Base-by-base conservation (phyloP, 1,140 invertebrate species). In the Plutomurus gul region DNA sequence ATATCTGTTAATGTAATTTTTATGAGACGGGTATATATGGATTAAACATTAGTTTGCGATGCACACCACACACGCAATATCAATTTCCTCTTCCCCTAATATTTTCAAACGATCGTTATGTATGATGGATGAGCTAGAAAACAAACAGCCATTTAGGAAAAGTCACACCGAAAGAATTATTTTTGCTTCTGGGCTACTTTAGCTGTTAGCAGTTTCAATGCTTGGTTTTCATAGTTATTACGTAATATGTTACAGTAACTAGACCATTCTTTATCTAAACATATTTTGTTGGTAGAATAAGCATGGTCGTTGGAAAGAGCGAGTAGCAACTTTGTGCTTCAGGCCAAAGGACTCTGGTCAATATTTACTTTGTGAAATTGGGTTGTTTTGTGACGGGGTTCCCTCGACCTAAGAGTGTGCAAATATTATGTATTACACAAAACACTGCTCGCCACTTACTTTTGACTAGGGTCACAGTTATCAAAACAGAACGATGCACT, bases 301-400 rank as follows among this genome's bases (percentile, higher is more conserved):
- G n/a, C n/a, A n/a, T n/a, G n/a, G n/a, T n/a, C n/a, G n/a, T n/a
- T n/a, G n/a, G n/a, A n/a, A n/a, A n/a, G n/a, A n/a, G n/a, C n/a
- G n/a, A n/a, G n/a, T n/a, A n/a, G n/a, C n/a, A n/a, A n/a, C n/a
- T n/a, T n/a, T n/a, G n/a, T n/a, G n/a, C n/a, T n/a, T n/a, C n/a
- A n/a, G 25, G 25, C 56, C 36, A 65, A 65, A 65, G 56, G 56
- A 65, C 56, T 65, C 36, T 65, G 56, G 56, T 65, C 56, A 65
- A 65, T 65, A 65, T 65, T 65, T 65, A 65, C 56, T 65, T 27
- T 65, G 27, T 65, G 56, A 65, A 65, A 65, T 65, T 65, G 56
- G 56, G 56, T 33, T 65, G 56, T 65, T 65, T 30, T n/a, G 25
- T 65, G 36, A 30, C n/a, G 47, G 47, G 47, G 18, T 51, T 51